Conservation (phyloP, 2,113 vertebrate species). For the Hemibagrus wyckioides region DNA sequence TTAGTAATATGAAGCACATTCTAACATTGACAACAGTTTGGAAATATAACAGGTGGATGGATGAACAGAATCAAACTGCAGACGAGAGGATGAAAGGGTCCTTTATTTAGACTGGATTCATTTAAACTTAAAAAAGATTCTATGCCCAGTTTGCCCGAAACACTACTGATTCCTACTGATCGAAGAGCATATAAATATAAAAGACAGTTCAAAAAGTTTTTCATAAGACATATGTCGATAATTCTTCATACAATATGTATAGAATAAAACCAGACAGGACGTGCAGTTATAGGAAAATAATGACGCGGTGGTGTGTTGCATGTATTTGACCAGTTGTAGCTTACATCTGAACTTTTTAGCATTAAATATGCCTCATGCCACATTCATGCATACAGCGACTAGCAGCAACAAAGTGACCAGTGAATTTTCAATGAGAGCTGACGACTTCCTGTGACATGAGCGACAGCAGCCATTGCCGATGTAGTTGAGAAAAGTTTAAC, state of each 20-base stretch:
- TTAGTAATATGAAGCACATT: not conserved
- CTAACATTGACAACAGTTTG: not conserved
- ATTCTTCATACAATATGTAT: not conserved
- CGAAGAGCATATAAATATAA: not conserved
- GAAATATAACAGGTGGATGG: not conserved
- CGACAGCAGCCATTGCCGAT: too few relatives aligned
- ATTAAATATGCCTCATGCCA: not conserved
- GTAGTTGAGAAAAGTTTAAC: too few relatives aligned
- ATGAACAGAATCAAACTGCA: not conserved
- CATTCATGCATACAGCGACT: too few relatives aligned
- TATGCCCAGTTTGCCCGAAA: not conserved
- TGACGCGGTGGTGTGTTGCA: not conserved
- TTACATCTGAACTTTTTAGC: too few relatives aligned
- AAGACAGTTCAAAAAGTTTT: not conserved
- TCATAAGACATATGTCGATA: not conserved
- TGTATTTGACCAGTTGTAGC: not conserved
- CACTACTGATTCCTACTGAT: not conserved
- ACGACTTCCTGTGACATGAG: too few relatives aligned
- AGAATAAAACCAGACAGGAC: not conserved
- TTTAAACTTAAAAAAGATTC: not conserved
- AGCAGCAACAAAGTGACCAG: too few relatives aligned
- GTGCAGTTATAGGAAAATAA: not conserved
- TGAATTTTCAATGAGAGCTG: too few relatives aligned
- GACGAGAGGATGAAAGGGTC: not conserved
- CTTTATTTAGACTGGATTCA: not conserved